These are phyloP conservation scores for Brachionus angularis DNA, from an alignment of 1,140 invertebrate genomes.

Conservation along the genomic window DNA sequence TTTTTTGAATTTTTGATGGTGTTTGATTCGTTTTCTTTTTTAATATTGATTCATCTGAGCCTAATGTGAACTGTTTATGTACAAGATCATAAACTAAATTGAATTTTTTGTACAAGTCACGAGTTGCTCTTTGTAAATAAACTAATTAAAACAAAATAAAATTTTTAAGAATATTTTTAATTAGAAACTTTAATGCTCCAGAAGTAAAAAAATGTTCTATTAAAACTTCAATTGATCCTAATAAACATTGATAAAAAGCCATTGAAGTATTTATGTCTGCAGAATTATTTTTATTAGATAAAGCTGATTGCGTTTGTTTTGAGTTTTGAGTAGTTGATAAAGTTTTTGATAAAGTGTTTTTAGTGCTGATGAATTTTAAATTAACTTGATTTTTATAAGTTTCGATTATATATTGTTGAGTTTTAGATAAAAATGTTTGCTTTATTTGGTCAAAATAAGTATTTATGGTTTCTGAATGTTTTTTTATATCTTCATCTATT, in stretches of 20 bases:
- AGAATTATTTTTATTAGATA: not conserved
- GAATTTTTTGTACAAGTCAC: slow-evolving; percentile 29
- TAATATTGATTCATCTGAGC: not conserved
- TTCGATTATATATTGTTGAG: slow-evolving; percentile 13
- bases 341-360: not conserved
- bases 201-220: slow-evolving; percentile 31
- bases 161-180: not conserved
- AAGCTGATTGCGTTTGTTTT: slow-evolving; percentile 8
- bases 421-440: slow-evolving; percentile 19
- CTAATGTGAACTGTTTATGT: slow-evolving; percentile 9
- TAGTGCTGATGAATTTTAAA: not conserved
- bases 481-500: slow-evolving; percentile 40
- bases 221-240: slow-evolving; percentile 6
- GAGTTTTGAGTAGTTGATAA: not conserved
- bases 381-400: slow-evolving; percentile 35
- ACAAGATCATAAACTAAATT: slow-evolving; percentile 8
- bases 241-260: slow-evolving; percentile 38
- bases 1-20: not conserved
- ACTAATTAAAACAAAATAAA: not conserved
- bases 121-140: not conserved
- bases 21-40: slow-evolving; percentile 1
- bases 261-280: not conserved
- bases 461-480: slow-evolving; percentile 23
- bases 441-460: slow-evolving; percentile 33
- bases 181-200: not conserved